These are phyloP conservation scores for Perithous albicinctus DNA, from an alignment of 2,888 invertebrate genomes.

Conservation along the genomic window DNA sequence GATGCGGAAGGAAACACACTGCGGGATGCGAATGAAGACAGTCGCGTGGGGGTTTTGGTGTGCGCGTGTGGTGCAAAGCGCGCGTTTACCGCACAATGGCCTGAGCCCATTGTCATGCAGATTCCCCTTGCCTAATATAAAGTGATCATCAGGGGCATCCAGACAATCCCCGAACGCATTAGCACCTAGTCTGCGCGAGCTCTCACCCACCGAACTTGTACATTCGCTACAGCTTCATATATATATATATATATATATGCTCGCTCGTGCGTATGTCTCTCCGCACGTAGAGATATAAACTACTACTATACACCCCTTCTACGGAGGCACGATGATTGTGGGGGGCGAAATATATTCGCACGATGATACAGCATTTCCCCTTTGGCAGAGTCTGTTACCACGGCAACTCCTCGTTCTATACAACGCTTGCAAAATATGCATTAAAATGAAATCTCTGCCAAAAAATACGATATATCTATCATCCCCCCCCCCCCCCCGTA, in stretches of 20 bases:
- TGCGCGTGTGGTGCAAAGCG: conserved; percentile 74
- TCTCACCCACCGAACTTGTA: conserved; percentile 56
- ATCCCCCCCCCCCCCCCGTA: not conserved
- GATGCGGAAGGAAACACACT: conserved; percentile 34
- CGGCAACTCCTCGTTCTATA: conserved; percentile 46
- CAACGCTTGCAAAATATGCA: conserved; percentile 35
- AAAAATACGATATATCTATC: conserved; percentile 7
- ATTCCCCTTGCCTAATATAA: conserved; percentile 79
- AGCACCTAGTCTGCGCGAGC: conserved; percentile 66
- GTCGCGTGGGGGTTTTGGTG: conserved; percentile 65
- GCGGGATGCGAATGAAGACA: conserved; percentile 68
- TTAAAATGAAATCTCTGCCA: conserved; percentile 44
- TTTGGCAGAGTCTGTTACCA: conserved; percentile 56
- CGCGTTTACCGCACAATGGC: conserved; percentile 80
- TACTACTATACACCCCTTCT: conserved; percentile 55
- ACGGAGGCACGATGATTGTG: conserved; percentile 57
- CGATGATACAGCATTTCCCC: conserved; percentile 64
- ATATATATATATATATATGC: too few relatives aligned
- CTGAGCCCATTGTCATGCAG: conserved; percentile 79
- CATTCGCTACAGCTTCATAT: conserved; percentile 42
- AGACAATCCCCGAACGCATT: conserved; percentile 78
- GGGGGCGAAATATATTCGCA: conserved; percentile 52
- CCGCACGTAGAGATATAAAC: conserved; percentile 20
- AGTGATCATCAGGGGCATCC: conserved; percentile 78
- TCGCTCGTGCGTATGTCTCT: conserved; percentile 56